Conservation (phyloP, 2,888 invertebrate species). For the Orthosia incerta region DNA sequence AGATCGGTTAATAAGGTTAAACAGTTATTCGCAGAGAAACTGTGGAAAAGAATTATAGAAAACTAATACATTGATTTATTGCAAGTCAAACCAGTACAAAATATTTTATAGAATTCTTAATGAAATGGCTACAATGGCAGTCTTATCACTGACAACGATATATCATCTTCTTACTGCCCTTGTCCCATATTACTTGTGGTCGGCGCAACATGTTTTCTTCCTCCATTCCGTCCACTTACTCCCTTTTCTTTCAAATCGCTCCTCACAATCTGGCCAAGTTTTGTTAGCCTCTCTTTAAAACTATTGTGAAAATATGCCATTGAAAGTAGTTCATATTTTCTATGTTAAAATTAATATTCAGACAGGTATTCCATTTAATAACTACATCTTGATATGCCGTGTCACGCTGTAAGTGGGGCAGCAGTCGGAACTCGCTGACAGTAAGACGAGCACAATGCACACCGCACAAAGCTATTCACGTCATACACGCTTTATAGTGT, state of each 20-base stretch:
- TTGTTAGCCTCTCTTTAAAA: too few relatives aligned
- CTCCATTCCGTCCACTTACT: too few relatives aligned
- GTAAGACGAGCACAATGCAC: constrained; percentile 32
- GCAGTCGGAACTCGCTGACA: constrained; percentile 19
- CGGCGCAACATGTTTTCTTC: too few relatives aligned
- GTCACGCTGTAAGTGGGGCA: constrained; percentile 19
- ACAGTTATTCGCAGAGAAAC: not conserved
- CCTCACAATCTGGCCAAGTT: too few relatives aligned
- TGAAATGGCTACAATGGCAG: too few relatives aligned
- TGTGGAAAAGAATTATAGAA: not conserved
- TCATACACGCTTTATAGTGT: constrained; percentile 16
- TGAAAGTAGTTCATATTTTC: not conserved
- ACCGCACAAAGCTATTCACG: constrained; percentile 6
- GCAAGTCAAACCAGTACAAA: too few relatives aligned
- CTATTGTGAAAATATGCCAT: not conserved
- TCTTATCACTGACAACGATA: too few relatives aligned
- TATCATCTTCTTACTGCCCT: too few relatives aligned
- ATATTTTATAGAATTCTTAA: too few relatives aligned
- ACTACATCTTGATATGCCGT: not conserved
- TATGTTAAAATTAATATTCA: not conserved
- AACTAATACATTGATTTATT: not conserved
- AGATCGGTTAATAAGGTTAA: not conserved
- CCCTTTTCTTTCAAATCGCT: too few relatives aligned
- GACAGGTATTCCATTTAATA: not conserved
- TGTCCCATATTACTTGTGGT: too few relatives aligned